Percentiles rank a stretch among this genome's conserved stretches.
Conservation (phyloP, 2,797 vertebrate species). For the Diglossa cyanea region DNA sequence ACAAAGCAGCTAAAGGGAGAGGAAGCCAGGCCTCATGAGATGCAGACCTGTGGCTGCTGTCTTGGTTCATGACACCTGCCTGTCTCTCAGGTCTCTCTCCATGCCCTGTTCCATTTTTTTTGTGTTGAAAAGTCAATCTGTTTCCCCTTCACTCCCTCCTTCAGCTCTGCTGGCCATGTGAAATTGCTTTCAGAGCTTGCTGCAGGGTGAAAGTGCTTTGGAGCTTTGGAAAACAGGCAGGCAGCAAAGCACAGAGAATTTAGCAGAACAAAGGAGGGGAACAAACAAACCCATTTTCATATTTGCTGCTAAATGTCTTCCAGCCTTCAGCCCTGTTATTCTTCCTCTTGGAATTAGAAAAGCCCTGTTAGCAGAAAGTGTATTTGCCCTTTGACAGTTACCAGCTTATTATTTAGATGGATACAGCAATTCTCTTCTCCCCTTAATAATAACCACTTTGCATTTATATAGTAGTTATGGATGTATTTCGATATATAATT, state of each 20-base stretch:
- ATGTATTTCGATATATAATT: neutral
- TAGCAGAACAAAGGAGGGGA: neutral
- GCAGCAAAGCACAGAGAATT: neutral
- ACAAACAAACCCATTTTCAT: slow-evolving; percentile 32
- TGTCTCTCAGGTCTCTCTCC: neutral
- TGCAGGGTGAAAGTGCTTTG: slow-evolving; percentile 10
- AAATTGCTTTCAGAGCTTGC: slow-evolving; percentile 26
- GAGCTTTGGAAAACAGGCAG: neutral
- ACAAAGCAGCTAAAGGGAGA: neutral
- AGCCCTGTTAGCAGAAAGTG: neutral
- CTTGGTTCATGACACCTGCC: neutral
- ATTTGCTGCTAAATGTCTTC: slow-evolving; percentile 42
- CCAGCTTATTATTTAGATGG: slow-evolving; percentile 14
- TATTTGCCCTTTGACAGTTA: slow-evolving; percentile 38
- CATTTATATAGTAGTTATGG: neutral
- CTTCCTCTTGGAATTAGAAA: slow-evolving; percentile 18
- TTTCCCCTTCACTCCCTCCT: neutral
- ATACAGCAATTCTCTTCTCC: slow-evolving; percentile 30
- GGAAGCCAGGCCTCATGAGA: neutral
- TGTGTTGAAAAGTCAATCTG: neutral
- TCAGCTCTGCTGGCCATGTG: neutral
- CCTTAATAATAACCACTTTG: slow-evolving; percentile 28
- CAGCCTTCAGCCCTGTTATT: slow-evolving; percentile 34
- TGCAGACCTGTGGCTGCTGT: neutral
- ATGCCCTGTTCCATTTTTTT: neutral